Percentiles rank a stretch among this genome's conserved stretches.
Conservation (phyloP, 2,888 invertebrate species). For the Tetranychus piercei region DNA sequence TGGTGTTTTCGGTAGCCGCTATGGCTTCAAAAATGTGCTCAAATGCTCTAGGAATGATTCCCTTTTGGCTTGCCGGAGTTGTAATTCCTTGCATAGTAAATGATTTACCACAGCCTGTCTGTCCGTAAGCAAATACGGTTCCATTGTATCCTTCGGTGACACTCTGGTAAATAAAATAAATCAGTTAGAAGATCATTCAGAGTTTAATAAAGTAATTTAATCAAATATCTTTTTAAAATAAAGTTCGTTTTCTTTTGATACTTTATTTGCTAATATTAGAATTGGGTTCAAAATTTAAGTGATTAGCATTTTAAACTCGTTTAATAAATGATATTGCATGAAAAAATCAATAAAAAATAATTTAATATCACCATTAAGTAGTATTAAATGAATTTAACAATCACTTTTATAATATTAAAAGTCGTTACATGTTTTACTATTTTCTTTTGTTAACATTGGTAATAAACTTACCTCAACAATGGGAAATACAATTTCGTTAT, state of each 20-base stretch:
- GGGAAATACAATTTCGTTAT: constrained; percentile 67
- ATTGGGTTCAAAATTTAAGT: too few species aligned
- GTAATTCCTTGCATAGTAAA: constrained; percentile 49
- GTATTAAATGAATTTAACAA: too few species aligned
- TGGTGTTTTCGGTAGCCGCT: constrained; percentile 47
- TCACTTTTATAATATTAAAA: too few species aligned
- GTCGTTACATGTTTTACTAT: too few species aligned
- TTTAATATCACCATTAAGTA: too few species aligned
- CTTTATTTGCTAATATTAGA: too few species aligned
- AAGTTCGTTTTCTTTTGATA: too few species aligned
- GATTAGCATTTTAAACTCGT: too few species aligned
- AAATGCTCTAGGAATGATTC: constrained; percentile 46
- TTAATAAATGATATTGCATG: too few species aligned
- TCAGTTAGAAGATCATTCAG: neutral
- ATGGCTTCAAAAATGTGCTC: constrained; percentile 76
- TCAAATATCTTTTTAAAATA: too few species aligned
- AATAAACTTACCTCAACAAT: constrained; percentile 47
- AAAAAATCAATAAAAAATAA: too few species aligned
- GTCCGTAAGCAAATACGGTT: constrained; percentile 80
- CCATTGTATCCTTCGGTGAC: constrained; percentile 79
- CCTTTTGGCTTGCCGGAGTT: constrained; percentile 37
- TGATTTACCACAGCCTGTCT: constrained; percentile 68
- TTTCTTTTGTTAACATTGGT: too few species aligned
- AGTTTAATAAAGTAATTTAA: neutral
- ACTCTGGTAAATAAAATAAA: neutral